These are phyloP conservation scores for Mormyrus lacerda DNA, from an alignment of 2,113 vertebrate species.

Conservation along the genomic window DNA sequence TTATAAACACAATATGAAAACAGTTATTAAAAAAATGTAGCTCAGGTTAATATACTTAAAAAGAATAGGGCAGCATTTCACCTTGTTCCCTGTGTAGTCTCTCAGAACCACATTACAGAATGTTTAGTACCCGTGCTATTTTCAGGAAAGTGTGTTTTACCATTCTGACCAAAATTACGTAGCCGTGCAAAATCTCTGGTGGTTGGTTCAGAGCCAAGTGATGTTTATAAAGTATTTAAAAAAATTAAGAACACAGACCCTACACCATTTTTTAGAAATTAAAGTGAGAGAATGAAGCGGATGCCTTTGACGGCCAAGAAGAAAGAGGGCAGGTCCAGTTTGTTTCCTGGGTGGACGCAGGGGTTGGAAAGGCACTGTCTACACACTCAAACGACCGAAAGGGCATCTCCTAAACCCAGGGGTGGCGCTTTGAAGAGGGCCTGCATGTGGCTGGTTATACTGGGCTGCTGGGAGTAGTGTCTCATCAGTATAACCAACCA, in stretches of 20 bases:
- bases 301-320: background rate
- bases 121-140: background rate
- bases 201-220: background rate
- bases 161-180: background rate
- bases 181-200: background rate
- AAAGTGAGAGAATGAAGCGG: background rate
- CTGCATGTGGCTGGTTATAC: background rate
- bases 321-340: background rate
- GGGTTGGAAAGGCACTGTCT: background rate
- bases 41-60: background rate
- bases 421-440: background rate
- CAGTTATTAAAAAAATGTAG: background rate
- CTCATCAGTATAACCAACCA: background rate
- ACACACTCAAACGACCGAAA: background rate
- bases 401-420: background rate
- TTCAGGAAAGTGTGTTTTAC: background rate
- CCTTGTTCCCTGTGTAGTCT: background rate
- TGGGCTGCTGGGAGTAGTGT: background rate
- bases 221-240: background rate
- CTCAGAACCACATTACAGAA: background rate
- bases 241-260: background rate
- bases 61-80: background rate
- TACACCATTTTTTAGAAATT: background rate
- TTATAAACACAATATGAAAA: slow-evolving; percentile 12
- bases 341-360: background rate